Percentiles rank a stretch among this genome's conserved stretches.
phyloP scores from a whole-genome alignment of 2,113 vertebrate genomes.

The Onychorhynchus coronatus region DNA sequence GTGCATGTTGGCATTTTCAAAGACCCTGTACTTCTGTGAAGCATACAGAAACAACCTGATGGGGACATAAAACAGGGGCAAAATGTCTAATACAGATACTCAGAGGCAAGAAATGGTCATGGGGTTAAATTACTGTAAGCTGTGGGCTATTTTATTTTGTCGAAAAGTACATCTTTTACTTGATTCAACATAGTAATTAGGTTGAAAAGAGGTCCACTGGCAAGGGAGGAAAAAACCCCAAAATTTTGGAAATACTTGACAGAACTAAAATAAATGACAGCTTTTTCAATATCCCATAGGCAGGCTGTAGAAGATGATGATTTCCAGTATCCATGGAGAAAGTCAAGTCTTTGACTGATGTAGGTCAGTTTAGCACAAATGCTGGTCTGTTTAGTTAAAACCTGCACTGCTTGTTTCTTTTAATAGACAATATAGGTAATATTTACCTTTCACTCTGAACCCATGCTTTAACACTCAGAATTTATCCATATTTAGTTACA shows the following conservation, averaged over 20 bases:
- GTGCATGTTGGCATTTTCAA: not conserved
- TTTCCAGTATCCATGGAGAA: conserved; percentile 12
- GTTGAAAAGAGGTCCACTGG: conserved; percentile 36
- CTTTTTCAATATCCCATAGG: not conserved
- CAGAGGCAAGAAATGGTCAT: conserved; percentile 48
- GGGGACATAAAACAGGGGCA: not conserved
- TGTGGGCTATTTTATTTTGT: conserved; percentile 57
- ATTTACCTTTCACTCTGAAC: conserved; percentile 41
- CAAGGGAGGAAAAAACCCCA: conserved; percentile 17
- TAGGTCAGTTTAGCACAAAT: conserved; percentile 7
- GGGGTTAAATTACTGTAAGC: conserved; percentile 49
- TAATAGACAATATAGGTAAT: conserved; percentile 45
- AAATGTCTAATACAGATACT: conserved; percentile 33
- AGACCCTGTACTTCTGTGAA: not conserved
- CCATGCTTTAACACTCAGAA: conserved; percentile 44
- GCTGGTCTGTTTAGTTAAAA: conserved; percentile 1
- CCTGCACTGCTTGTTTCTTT: not conserved
- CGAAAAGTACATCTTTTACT: conserved; percentile 54
- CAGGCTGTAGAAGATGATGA: not conserved
- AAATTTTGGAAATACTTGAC: conserved; percentile 14
- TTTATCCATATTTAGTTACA: conserved; percentile 47
- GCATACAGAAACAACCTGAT: not conserved
- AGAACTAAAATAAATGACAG: conserved; percentile 37
- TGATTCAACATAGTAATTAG: conserved; percentile 21
- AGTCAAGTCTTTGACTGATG: conserved; percentile 16